A percentile compares a stretch with the other conserved stretches of the same genome.
Evolutionary conservation across 1,140 invertebrate species (phyloP).

Genomic region (Drosophila truncata): DNA sequence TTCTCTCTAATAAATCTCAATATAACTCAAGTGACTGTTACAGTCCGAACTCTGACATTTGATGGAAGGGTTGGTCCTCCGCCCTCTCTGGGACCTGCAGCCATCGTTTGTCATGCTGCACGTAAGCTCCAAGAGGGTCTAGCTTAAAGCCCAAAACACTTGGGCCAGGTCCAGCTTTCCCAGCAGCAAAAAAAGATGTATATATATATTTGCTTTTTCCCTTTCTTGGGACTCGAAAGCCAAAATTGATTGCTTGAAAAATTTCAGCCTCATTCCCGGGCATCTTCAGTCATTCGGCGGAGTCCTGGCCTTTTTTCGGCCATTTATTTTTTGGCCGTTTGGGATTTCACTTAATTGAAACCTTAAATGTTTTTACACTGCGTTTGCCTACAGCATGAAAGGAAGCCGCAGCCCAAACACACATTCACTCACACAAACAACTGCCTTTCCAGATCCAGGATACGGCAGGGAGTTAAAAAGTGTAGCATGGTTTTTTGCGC

Average conservation of each 20-base stretch:
- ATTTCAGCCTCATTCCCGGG: conserved; percentile 50
- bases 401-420: conserved; percentile 36
- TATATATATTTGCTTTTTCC: conserved; percentile 33
- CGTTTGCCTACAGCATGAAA: conserved; percentile 49
- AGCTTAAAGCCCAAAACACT: conserved; percentile 40
- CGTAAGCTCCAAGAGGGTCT: conserved; percentile 55
- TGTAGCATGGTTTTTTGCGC: conserved; percentile 23
- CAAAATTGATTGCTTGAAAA: conserved; percentile 78
- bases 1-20: conserved; percentile 74
- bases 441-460: not conserved
- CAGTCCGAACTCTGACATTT: conserved; percentile 77
- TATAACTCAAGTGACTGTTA: conserved; percentile 78
- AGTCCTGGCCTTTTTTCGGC: conserved; percentile 37
- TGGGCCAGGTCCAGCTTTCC: conserved; percentile 1
- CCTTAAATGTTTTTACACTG: conserved; percentile 82
- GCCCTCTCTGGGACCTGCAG: conserved; percentile 17
- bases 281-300: conserved; percentile 44
- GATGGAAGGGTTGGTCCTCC: conserved; percentile 66
- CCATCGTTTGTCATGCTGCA: conserved; percentile 76
- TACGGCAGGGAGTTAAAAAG: conserved; percentile 14
- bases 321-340: conserved; percentile 61
- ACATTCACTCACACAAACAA: conserved; percentile 2
- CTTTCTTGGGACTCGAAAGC: conserved; percentile 34
- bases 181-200: conserved; percentile 12
- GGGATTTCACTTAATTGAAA: conserved; percentile 81